Evolutionary conservation across 1,140 invertebrate species (phyloP), one percentile per base, ranked within the genome.

Genomic region (Cydia amplana): DNA sequence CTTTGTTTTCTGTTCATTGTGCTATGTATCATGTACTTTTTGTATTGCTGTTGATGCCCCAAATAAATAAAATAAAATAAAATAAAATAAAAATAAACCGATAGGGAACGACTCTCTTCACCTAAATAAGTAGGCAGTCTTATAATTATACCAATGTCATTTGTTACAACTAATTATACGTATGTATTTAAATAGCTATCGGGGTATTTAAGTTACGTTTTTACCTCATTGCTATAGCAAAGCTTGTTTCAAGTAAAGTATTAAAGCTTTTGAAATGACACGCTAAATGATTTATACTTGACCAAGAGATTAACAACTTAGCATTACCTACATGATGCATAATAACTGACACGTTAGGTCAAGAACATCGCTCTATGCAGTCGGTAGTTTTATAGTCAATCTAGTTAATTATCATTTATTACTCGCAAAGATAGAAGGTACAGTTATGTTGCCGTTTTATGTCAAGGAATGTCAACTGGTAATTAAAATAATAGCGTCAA

Each of bases 261-360:
- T 23, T 12, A 20, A 20, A 12, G 55, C 6, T 55, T 55, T 60
- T 20, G 10, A 60, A 60, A 23, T 60, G 20, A 60, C 55, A 23
- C 3, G 55, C 20, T 60, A 23, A 60, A 60, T 23, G 55, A 60
- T 60, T 60, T 60, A n/a, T 60, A 10, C 55, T 60, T 60, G 55
- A 60, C 55, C 16, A 60, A 60, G 20, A 12, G 55, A 55, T 55
- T 55, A 55, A 55, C n/a, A 20, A 60, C 20, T 23, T 60, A 60
- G 55, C 55, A 60, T 60, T 60, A 60, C 55, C 23, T 60, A 60
- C 55, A 60, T 60, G 55, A 23, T n/a, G n/a, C n/a, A n/a, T 60
- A 20, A 60, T 60, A 60, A 23, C 20, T 23, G 55, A 23, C 20
- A 60, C 20, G 20, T 6, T 23, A 23, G 55, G 55, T 60, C 55